phyloP scores from a whole-genome alignment of 2,797 vertebrate species.

The Apogon hyalosoma region DNA sequence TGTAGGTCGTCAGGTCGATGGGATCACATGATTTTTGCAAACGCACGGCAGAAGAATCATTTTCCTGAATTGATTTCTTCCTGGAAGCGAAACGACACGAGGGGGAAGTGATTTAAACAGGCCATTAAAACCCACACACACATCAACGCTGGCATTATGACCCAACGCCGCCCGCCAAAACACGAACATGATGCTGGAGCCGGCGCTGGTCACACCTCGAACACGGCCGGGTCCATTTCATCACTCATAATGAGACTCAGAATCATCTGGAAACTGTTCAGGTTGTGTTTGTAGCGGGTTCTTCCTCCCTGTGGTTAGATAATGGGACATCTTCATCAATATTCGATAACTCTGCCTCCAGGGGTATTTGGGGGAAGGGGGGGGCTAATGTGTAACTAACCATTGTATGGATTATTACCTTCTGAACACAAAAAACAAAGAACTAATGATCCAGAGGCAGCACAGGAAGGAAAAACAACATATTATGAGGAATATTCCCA shows the following conservation, averaged over 20 bases:
- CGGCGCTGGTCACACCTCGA: too few species aligned
- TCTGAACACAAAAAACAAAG: neutral
- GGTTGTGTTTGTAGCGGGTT: neutral
- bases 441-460: neutral
- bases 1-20: conserved; percentile 55
- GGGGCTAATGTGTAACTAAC: conserved; percentile 34
- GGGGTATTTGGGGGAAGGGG: conserved; percentile 1
- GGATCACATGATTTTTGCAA: conserved; percentile 32
- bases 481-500: too few species aligned
- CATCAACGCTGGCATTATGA: conserved; percentile 8
- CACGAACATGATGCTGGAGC: conserved; percentile 2
- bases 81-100: conserved; percentile 12
- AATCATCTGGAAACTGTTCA: neutral
- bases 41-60: conserved; percentile 24
- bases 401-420: conserved; percentile 26
- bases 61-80: conserved; percentile 62
- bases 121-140: conserved; percentile 53
- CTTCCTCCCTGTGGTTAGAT: neutral
- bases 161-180: conserved; percentile 20
- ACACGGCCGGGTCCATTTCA: neutral
- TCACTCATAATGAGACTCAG: neutral
- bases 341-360: conserved; percentile 7
- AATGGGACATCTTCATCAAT: conserved; percentile 27
- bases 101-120: conserved; percentile 38
- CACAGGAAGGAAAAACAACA: too few species aligned